These are phyloP conservation scores for Apolygus lucorum DNA, from an alignment of 1,140 invertebrate genomes.

Conservation along the genomic window DNA sequence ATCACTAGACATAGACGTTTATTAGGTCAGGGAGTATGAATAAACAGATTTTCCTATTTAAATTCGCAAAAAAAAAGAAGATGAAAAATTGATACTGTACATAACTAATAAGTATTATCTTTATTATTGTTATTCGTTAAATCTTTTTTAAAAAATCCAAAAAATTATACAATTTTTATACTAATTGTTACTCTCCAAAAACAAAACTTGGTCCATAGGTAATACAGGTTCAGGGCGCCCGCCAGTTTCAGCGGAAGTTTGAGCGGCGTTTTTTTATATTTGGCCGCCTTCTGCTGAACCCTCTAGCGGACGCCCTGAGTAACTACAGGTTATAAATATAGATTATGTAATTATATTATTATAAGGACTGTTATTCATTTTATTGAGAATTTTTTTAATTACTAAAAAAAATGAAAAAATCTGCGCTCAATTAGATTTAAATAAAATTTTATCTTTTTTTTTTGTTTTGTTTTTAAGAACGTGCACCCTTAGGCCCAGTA, in stretches of 20 bases:
- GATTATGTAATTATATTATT: conserved; percentile 20
- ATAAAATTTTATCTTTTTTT: too few species aligned
- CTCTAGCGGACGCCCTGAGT: neutral
- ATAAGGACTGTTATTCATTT: conserved; percentile 30
- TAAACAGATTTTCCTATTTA: conserved; percentile 15
- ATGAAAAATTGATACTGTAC: conserved; percentile 23
- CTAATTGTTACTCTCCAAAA: conserved; percentile 27
- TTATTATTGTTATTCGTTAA: conserved; percentile 30
- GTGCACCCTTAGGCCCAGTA: too few species aligned
- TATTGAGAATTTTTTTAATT: too few species aligned
- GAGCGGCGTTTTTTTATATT: neutral
- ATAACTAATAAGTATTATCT: conserved; percentile 30
- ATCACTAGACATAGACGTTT: conserved; percentile 28
- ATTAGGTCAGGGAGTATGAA: conserved; percentile 15
- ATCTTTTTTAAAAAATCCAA: neutral
- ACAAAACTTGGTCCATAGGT: conserved; percentile 28
- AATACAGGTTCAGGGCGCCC: conserved; percentile 22
- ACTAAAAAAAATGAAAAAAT: too few species aligned
- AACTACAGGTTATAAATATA: conserved; percentile 17
- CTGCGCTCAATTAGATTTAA: too few species aligned
- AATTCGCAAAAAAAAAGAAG: conserved; percentile 20
- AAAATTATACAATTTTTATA: conserved; percentile 25
- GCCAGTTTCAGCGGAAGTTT: neutral
- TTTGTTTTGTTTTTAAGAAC: too few species aligned
- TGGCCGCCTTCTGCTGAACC: neutral